phyloP scores from a whole-genome alignment of 2,113 vertebrate species.

The Brachyistius frenatus region DNA sequence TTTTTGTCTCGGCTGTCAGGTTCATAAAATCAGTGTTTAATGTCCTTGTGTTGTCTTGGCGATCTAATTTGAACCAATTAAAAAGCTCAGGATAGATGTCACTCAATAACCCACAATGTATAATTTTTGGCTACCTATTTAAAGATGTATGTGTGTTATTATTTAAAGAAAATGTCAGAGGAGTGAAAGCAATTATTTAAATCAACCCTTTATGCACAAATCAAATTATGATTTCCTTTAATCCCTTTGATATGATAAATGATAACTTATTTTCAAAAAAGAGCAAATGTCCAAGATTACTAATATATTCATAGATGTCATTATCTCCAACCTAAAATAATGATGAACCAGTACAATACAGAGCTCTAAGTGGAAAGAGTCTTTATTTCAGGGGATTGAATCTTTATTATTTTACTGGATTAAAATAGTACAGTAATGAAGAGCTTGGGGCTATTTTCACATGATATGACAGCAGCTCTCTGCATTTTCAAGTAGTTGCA shows the following conservation, averaged over 20 bases:
- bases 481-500: conserved; percentile 29
- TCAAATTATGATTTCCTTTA: conserved; percentile 13
- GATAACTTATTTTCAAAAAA: conserved; percentile 35
- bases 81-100: conserved; percentile 85
- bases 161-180: conserved; percentile 45
- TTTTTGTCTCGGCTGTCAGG: conserved; percentile 43
- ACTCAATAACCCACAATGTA: conserved; percentile 61
- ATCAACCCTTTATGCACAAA: conserved; percentile 17
- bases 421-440: conserved; percentile 18
- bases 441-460: conserved; percentile 22
- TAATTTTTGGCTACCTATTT: conserved; percentile 53
- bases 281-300: conserved; percentile 39
- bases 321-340: conserved; percentile 44
- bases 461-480: conserved; percentile 14
- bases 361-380: conserved; percentile 15
- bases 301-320: conserved; percentile 48
- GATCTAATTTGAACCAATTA: conserved; percentile 67
- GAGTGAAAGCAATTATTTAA: conserved; percentile 32
- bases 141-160: conserved; percentile 30
- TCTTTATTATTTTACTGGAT: conserved; percentile 16
- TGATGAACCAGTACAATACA: conserved; percentile 14
- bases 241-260: conserved; percentile 22
- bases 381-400: conserved; percentile 10
- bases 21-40: conserved; percentile 34
- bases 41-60: conserved; percentile 59